phyloP scores from a whole-genome alignment of 1,140 invertebrate genomes.

The Papilio polytes region DNA sequence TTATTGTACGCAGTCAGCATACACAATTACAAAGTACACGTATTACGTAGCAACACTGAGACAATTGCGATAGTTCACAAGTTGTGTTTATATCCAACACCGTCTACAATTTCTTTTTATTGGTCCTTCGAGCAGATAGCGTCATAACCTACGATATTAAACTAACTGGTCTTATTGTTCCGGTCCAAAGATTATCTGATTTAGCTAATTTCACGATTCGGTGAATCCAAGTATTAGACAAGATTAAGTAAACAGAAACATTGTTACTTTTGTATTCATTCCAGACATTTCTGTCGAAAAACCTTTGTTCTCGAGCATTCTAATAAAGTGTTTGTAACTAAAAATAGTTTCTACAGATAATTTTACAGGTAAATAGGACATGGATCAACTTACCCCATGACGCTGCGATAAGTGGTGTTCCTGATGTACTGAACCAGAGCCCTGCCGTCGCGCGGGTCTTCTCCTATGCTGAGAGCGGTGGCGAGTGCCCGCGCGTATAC shows the following conservation, averaged over 20 bases:
- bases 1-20: constrained; percentile 51
- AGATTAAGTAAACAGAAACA: constrained; percentile 1
- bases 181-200: background rate
- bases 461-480: constrained; percentile 86
- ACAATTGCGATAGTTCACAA: constrained; percentile 28
- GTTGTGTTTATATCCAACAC: constrained; percentile 37
- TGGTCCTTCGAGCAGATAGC: constrained; percentile 25
- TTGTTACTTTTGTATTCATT: background rate
- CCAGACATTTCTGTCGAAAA: background rate
- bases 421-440: constrained; percentile 89
- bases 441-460: constrained; percentile 88
- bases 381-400: constrained; percentile 89
- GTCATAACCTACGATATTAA: constrained; percentile 37
- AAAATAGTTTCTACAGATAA: background rate
- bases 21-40: constrained; percentile 42
- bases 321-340: background rate
- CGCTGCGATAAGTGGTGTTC: constrained; percentile 91
- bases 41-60: constrained; percentile 14
- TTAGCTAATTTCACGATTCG: constrained; percentile 26
- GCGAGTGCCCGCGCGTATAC: constrained; percentile 92
- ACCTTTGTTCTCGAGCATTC: background rate
- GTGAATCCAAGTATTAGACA: background rate
- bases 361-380: background rate
- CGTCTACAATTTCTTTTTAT: constrained; percentile 38
- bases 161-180: constrained; percentile 33